phyloP scores from a whole-genome alignment of 1,140 invertebrate genomes.

The Calephelis nemesis region DNA sequence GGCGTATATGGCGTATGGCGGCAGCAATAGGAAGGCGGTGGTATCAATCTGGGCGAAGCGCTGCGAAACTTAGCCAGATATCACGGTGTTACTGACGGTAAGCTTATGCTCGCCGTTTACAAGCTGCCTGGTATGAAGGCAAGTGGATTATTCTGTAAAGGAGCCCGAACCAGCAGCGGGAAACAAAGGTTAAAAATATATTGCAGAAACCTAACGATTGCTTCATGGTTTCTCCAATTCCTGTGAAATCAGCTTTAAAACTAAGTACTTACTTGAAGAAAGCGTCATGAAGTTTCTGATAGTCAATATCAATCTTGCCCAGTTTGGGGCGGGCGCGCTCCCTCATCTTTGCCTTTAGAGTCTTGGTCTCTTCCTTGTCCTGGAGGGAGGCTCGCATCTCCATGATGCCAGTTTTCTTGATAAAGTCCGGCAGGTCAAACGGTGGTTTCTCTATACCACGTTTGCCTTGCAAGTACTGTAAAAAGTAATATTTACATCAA shows the following conservation, averaged over 20 bases:
- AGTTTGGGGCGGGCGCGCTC: slow-evolving; percentile 98
- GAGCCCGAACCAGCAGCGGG: no score
- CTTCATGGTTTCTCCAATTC: no score
- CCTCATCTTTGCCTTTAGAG: slow-evolving; percentile 98
- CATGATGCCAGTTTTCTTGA: slow-evolving; percentile 99
- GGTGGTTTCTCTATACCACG: slow-evolving; percentile 99
- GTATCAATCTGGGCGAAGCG: no score
- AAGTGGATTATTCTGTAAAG: no score
- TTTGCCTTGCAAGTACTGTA: slow-evolving; percentile 91
- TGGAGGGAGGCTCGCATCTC: slow-evolving; percentile 99
- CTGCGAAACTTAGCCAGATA: no score
- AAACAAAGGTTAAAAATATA: no score
- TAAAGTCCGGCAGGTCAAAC: slow-evolving; percentile 99
- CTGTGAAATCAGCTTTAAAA: not conserved
- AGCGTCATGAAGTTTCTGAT: slow-evolving; percentile 99
- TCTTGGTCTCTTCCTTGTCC: slow-evolving; percentile 98
- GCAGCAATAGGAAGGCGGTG: no score
- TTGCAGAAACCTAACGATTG: no score
- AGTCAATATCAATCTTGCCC: slow-evolving; percentile 99
- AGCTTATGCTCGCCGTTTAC: no score
- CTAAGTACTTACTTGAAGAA: slow-evolving; percentile 91
- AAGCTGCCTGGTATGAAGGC: no score
- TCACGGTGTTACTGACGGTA: no score
- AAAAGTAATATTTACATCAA: not conserved
- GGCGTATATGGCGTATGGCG: no score